Base-by-base conservation (phyloP, 2,113 vertebrate species). In the Pithys albifrons region DNA sequence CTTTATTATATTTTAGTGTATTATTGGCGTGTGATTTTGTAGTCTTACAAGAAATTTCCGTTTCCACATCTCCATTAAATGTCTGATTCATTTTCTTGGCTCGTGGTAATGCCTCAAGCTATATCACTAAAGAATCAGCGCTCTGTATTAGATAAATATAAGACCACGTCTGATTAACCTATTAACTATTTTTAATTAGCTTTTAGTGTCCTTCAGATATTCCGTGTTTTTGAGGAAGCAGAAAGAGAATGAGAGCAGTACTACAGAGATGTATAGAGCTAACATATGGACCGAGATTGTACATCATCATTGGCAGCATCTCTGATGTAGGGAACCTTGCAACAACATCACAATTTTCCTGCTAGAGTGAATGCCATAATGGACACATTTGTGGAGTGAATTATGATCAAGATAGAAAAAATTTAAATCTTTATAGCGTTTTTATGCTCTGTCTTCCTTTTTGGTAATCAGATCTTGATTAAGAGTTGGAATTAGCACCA, bases 31-130 rank as follows among this genome's bases (percentile, higher is more conserved):
- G 62, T 7, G 3, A 76, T 95, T 97, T 93, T 93, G 89, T 96
- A 93, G 89, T 92, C 93, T 95, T 97, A 97, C 95, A 97, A 97
- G 98, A 97, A 97, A 97, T 96, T 97, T 98, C 94, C 78, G 16
- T 95, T 97, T 97, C 96, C 96, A 94, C 66, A 94, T 93, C 96
- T 84, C 93, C 96, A 97, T 97, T 97, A 97, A 96, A 91, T 39
- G 89, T 94, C 93, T 97, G 95, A 96, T 98, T 97, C 90, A 97
- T 95, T 96, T 93, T 96, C 95, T 97, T 98, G 97, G 96, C 96
- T 93, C 75, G 6, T 43, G 71, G 62, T 91, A 96, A 96, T 88
- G 75, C 79, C 54, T 97, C 85, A 46, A 87, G 54, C 84, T 95
- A 77, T 91, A 97, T 85, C 87, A 79, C 89, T 93, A 83, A 95